Base-by-base conservation (phyloP, 2,113 vertebrate species). In the Nycticebus coucang region DNA sequence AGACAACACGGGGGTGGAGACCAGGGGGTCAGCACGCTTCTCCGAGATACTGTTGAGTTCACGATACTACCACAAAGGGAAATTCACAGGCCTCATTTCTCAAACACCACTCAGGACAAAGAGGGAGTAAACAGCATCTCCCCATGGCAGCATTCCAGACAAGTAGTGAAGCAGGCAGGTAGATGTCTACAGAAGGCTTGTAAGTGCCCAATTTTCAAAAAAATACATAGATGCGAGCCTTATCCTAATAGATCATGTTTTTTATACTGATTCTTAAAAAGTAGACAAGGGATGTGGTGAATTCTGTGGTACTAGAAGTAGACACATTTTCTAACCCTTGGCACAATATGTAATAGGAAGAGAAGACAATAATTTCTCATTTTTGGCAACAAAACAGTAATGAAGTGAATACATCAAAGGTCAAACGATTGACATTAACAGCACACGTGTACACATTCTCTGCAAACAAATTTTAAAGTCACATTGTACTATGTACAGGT, bases 1-100 rank as follows among this genome's bases (percentile, higher is more conserved):
- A 94, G 89, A 95, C 0, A 2, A 89, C 90, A 89, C 71, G n/a
- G 15, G 75, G 0, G 2, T 33, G 33, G 88, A 57, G 94, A 66
- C 0, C 5, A 97, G 96, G 81, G 83, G 30, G 55, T 82, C 37
- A 66, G 82, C 59, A 96, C 93, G 94, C 92, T 88, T 84, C 96
- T 87, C 80, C 79, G 97, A 97, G 97, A 97, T 35, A 94, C 77
- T 95, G 96, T 79, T 69, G 89, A 95, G 89, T 94, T 93, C 96
- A 98, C 57, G 87, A 78, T 64, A 30, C 62, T 64, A 78, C 53
- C 79, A 84, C 94, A 94, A 77, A 95, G 45, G 72, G 86, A 93
- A 89, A 95, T 50, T 91, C 94, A 89, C 68, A 92, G 95, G 81
- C 50, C 53, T 89, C 13, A 59, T 62, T 87, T 94, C 77, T 91